These are phyloP conservation scores for Aphaenogaster floridana DNA, from an alignment of 1,140 invertebrate species.

Conservation along the genomic window DNA sequence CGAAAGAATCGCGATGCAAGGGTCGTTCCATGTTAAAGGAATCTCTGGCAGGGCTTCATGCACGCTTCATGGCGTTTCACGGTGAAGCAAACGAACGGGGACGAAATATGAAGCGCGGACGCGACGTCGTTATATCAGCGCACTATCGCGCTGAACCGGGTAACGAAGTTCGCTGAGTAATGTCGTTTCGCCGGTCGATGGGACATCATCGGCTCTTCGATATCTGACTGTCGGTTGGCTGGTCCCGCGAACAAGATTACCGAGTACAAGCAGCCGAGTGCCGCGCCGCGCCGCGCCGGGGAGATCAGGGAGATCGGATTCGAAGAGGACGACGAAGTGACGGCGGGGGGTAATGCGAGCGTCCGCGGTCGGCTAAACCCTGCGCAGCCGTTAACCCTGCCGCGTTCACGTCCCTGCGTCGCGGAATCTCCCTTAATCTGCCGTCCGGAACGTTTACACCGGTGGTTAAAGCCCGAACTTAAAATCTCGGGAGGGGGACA, in stretches of 20 bases:
- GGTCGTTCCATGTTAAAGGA: neutral
- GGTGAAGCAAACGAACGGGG: constrained; percentile 52
- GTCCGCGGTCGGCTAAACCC: constrained; percentile 79
- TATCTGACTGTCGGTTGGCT: constrained; percentile 54
- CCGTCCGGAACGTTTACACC: constrained; percentile 81
- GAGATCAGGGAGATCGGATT: constrained; percentile 42
- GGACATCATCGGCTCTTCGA: constrained; percentile 76
- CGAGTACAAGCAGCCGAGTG: constrained; percentile 17
- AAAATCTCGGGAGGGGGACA: constrained; percentile 73
- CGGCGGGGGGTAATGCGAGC: constrained; percentile 70
- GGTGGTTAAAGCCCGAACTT: constrained; percentile 81
- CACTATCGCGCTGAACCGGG: neutral
- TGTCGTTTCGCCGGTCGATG: constrained; percentile 74
- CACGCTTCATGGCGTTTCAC: neutral
- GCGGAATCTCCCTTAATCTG: constrained; percentile 78
- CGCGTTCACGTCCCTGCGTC: constrained; percentile 57
- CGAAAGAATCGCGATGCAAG: neutral
- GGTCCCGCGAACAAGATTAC: constrained; percentile 76
- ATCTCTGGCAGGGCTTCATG: neutral
- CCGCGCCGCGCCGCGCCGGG: neutral
- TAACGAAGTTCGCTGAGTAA: constrained; percentile 76
- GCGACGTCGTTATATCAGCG: constrained; percentile 61
- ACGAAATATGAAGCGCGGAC: constrained; percentile 29
- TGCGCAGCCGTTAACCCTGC: constrained; percentile 53
- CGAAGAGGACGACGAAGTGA: constrained; percentile 33